Evolutionary conservation across 2,113 vertebrate genomes (phyloP), one percentile per base, ranked within the genome.

Genomic region (Peromyscus maniculatus): DNA sequence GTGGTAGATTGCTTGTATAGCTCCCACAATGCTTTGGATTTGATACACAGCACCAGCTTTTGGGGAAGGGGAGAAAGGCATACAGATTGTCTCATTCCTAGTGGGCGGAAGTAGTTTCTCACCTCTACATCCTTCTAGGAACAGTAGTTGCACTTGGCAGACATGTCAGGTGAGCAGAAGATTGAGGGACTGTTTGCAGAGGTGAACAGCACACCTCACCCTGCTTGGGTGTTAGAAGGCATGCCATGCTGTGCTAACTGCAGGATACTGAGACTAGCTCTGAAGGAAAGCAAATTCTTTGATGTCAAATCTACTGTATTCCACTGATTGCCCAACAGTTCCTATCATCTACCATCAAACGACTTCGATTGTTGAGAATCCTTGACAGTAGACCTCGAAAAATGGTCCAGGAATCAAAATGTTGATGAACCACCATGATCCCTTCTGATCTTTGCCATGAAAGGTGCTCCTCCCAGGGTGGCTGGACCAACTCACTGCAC

Each of bases 281-380:
- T 72, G 24, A 94, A 66, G 21, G 28, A 82, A 93, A 74, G 26
- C 5, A 52, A 15, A 8, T 55, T 67, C 67, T 89, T 89, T n/a
- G 5, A 55, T 78, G 84, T 67, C 33, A 84, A 43, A 59, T 43
- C 57, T 57, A 2, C n/a, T 86, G 13, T 33, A 94, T 75, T 24
- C 71, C 52, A 1, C 43, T 57, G 16, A 33, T 55, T 77, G 3
- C 8, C 39, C 49, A 57, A 80, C 12, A 46, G n/a, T 79, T 93
- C 66, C 9, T 67, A 21, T 89, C 62, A 62, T 4, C 19, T 62
- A 8, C n/a, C 62, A 43, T 83, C 17, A 55, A 28, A 46, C 5
- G 17, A 74, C 46, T 67, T 67, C 57, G 21, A 72, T 80, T 75
- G 46, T 52, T 95, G 83, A 95, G 64, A 94, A 52, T 64, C 69